These are phyloP conservation scores for Enteromius argenteus DNA, from an alignment of 2,797 vertebrate species.

Conservation along the genomic window DNA sequence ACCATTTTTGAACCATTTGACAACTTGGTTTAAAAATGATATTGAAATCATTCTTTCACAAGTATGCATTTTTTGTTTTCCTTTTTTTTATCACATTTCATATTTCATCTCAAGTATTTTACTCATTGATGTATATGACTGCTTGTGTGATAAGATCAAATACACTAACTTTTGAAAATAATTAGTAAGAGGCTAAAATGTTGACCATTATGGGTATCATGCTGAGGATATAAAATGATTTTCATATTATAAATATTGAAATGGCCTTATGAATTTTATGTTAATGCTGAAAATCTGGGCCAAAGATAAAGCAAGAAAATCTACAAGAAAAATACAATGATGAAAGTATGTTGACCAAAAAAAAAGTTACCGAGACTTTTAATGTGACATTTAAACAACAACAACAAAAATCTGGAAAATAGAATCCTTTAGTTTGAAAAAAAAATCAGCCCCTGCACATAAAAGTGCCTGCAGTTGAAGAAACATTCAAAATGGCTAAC, in stretches of 20 bases:
- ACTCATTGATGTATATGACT: background rate
- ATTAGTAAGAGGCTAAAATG: background rate
- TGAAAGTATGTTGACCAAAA: background rate
- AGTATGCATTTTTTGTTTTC: background rate
- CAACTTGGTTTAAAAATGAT: background rate
- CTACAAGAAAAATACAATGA: background rate
- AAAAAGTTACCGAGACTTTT: background rate
- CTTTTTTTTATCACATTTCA: background rate
- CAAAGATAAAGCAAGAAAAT: background rate
- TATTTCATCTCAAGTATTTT: background rate
- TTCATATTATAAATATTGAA: background rate
- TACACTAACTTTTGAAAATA: constrained; percentile 8
- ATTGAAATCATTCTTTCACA: background rate
- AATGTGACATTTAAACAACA: background rate
- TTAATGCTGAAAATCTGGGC: background rate
- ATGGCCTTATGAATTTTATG: background rate
- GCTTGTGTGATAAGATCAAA: background rate
- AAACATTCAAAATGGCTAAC: constrained; percentile 29
- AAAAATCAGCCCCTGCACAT: background rate
- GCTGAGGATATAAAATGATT: background rate
- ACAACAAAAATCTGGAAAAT: background rate
- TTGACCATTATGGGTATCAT: background rate
- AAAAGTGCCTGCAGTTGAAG: background rate
- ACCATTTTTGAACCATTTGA: background rate
- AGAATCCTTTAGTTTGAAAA: background rate